A percentile compares a stretch with the other conserved stretches of the same genome.
Conservation (phyloP, 1,140 invertebrate genomes). For the Drosophila suzukii region DNA sequence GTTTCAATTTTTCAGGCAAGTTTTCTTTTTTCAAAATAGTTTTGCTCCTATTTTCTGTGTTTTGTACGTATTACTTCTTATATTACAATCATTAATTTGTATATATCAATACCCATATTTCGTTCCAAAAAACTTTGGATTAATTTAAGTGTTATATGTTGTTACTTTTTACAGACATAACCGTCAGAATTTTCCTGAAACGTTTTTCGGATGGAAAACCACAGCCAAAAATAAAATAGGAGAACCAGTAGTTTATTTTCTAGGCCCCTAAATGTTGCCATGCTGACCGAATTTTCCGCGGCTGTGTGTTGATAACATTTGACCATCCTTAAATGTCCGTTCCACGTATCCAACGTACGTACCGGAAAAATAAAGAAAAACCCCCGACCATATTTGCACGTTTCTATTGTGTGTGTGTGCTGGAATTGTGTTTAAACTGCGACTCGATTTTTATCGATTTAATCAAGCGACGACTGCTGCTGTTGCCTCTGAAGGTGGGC, state of each 20-base stretch:
- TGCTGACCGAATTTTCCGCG: slow-evolving; percentile 67
- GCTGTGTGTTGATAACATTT: slow-evolving; percentile 61
- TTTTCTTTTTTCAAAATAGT: neutral
- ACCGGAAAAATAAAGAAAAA: slow-evolving; percentile 3
- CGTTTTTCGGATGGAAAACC: neutral
- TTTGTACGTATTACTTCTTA: too few species aligned
- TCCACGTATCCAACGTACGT: neutral
- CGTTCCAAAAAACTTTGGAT: too few species aligned
- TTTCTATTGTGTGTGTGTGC: slow-evolving; percentile 75
- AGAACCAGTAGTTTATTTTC: slow-evolving; percentile 13
- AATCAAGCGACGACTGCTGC: slow-evolving; percentile 64
- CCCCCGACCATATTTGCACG: slow-evolving; percentile 67
- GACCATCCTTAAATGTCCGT: slow-evolving; percentile 55
- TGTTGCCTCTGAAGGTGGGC: slow-evolving; percentile 3
- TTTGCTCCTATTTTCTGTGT: too few species aligned
- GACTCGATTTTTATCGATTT: slow-evolving; percentile 81
- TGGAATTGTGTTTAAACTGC: slow-evolving; percentile 67
- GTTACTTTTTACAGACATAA: too few species aligned
- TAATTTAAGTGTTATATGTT: too few species aligned
- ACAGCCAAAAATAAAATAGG: neutral
- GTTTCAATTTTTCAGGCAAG: neutral
- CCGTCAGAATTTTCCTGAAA: neutral
- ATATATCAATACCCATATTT: too few species aligned
- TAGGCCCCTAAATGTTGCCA: slow-evolving; percentile 27
- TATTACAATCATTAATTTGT: too few species aligned